A percentile compares a stretch with the other conserved stretches of the same genome.
Conservation (phyloP, 2,113 vertebrate genomes). For the Lontra canadensis region DNA sequence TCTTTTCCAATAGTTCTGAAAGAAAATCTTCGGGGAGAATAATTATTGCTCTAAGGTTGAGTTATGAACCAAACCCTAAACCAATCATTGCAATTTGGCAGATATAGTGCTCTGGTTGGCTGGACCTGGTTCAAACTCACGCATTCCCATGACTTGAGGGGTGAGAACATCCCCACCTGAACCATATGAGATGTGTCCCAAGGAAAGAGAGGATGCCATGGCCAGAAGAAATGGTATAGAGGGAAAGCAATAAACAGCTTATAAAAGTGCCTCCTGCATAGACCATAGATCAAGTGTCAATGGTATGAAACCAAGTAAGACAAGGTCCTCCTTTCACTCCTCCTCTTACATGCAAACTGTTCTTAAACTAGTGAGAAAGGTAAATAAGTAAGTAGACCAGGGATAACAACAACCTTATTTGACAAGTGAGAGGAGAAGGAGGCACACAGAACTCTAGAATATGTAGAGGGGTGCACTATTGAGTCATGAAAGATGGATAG, state of each 20-base stretch:
- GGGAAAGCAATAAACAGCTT: not conserved
- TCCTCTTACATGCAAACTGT: not conserved
- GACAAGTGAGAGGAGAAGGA: not conserved
- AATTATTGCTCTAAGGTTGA: not conserved
- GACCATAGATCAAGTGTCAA: not conserved
- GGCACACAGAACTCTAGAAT: not conserved
- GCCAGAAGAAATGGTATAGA: not conserved
- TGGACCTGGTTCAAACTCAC: not conserved
- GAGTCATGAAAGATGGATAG: not conserved
- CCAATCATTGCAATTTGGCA: not conserved
- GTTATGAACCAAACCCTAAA: not conserved
- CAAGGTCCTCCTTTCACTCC: not conserved
- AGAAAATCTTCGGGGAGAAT: not conserved
- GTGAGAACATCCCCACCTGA: not conserved
- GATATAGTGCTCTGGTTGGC: not conserved
- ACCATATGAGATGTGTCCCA: not conserved
- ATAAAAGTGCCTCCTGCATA: not conserved
- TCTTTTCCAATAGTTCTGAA: not conserved
- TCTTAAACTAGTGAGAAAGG: not conserved
- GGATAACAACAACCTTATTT: not conserved
- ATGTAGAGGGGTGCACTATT: too few relatives aligned
- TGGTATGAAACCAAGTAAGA: not conserved
- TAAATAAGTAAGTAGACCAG: not conserved
- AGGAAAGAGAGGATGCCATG: not conserved
- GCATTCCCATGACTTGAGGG: not conserved